Base-by-base conservation (phyloP, 2,888 invertebrate genomes). In the Ashinkailepas kermadecensis region DNA sequence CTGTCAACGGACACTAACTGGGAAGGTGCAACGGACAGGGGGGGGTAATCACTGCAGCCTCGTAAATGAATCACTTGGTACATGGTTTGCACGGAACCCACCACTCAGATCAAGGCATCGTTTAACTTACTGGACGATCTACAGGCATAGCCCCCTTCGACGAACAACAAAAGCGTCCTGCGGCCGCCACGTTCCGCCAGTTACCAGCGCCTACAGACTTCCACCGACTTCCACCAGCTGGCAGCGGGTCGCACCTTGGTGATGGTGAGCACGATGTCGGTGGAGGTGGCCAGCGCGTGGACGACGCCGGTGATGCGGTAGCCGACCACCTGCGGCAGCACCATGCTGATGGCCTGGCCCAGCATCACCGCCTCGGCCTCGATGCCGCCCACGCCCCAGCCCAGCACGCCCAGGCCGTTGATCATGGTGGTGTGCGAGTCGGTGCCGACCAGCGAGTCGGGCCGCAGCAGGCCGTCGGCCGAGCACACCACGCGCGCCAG, bases 401-500 rank as follows among this genome's bases (percentile, higher is more conserved):
- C 99, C 9, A 98, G 91, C 2, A 99, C 94, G 0, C 99, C 98
- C 8, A 98, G 91, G 0, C 98, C 98, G 87, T 97, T 97, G 84
- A 99, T 97, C 98, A 99, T 99, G 21, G 99, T 99, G 3, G 99
- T 99, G 86, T 99, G 99, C 0, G 97, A 97, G 90, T 99, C 99
- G 0, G 99, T 99, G 13, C 99, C 99, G 70, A 99, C 98, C 84
- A 96, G 92, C 15, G 94, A 94, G 88, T 97, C 97, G 0, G 96
- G 96, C 86, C 95, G 93, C 1, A 97, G 88, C 0, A 92, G 85
- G 80, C 89, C 86, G 78, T 90, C 89, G 23, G 90, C 67, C 25
- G 81, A 79, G 87, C 98, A 98, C 64, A 98, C 97, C 21, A 98
- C 96, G 82, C 95, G 89, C 0, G 95, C 95, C 80, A 99, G 88